Evolutionary conservation across 1,140 invertebrate genomes (phyloP).

Genomic region (Drosophila kepulauana): DNA sequence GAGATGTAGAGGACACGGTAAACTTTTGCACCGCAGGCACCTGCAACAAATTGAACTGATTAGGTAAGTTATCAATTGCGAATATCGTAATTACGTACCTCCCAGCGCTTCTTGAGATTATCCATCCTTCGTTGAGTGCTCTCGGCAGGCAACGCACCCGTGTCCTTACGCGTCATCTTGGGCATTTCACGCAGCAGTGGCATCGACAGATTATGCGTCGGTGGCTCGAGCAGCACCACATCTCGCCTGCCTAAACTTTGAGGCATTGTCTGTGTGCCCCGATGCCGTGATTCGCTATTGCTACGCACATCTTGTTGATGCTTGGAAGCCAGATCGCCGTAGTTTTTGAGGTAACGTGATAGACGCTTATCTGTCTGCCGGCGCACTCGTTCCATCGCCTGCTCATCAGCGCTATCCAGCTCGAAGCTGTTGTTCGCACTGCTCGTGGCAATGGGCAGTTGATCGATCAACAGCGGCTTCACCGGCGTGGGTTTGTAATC

Average conservation of each 20-base stretch:
- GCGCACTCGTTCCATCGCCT: constrained; percentile 68
- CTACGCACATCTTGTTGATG: constrained; percentile 49
- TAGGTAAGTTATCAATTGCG: neutral
- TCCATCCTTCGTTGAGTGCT: constrained; percentile 58
- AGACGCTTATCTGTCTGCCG: constrained; percentile 70
- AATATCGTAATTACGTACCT: constrained; percentile 52
- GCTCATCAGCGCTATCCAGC: constrained; percentile 68
- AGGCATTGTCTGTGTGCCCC: constrained; percentile 75
- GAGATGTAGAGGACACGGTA: constrained; percentile 67
- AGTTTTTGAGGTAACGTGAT: constrained; percentile 76
- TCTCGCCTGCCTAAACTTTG: constrained; percentile 55
- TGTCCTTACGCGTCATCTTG: constrained; percentile 77
- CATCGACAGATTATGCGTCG: constrained; percentile 76
- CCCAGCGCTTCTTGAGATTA: constrained; percentile 72
- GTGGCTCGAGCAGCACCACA: constrained; percentile 67
- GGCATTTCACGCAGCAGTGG: constrained; percentile 81
- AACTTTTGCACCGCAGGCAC: constrained; percentile 80
- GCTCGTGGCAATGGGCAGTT: constrained; percentile 47
- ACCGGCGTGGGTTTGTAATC: constrained; percentile 64
- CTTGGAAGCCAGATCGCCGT: constrained; percentile 72
- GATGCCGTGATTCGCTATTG: constrained; percentile 68
- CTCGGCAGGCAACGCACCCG: constrained; percentile 16
- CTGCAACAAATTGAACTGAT: constrained; percentile 29
- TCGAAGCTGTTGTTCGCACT: constrained; percentile 72
- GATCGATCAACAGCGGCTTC: constrained; percentile 56